These are phyloP conservation scores for Gouania willdenowi DNA, from an alignment of 2,797 vertebrate genomes.

Conservation along the genomic window DNA sequence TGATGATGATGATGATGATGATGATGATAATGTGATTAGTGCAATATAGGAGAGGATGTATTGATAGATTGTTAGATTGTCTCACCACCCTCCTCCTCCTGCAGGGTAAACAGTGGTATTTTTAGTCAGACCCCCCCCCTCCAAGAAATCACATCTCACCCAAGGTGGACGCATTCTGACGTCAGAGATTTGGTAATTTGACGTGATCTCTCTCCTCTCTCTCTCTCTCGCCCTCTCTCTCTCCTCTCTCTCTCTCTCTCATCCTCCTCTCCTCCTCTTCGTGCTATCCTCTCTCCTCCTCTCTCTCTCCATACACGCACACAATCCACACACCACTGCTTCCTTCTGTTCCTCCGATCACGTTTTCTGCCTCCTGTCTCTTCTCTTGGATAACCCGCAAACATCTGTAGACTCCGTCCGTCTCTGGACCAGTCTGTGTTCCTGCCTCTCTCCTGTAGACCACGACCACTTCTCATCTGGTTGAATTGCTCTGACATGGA, in stretches of 20 bases:
- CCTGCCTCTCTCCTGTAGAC: constrained; percentile 6
- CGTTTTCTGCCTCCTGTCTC: background rate
- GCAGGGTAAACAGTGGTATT: constrained; percentile 44
- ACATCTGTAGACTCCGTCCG: too few species aligned
- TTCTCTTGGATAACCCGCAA: too few species aligned
- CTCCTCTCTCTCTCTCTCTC: constrained; percentile 46
- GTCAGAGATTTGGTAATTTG: constrained; percentile 87
- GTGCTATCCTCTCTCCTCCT: constrained; percentile 70
- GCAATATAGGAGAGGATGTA: too few species aligned
- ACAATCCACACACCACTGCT: too few species aligned
- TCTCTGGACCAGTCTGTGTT: background rate
- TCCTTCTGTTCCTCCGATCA: too few species aligned
- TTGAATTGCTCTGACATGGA: constrained; percentile 78
- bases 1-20: too few species aligned
- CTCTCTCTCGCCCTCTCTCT: constrained; percentile 64
- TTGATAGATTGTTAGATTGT: too few species aligned
- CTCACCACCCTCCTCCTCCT: background rate
- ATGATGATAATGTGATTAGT: too few species aligned
- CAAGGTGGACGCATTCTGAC: constrained; percentile 84
- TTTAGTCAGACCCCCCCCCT: constrained; percentile 42
- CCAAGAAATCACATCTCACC: constrained; percentile 1
- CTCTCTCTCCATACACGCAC: constrained; percentile 16
- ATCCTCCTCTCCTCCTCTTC: constrained; percentile 70
- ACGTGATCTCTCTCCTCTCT: constrained; percentile 79
- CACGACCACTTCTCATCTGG: constrained; percentile 30